Conservation (phyloP, 2,888 invertebrate genomes). For the Leptinotarsa juncta region DNA sequence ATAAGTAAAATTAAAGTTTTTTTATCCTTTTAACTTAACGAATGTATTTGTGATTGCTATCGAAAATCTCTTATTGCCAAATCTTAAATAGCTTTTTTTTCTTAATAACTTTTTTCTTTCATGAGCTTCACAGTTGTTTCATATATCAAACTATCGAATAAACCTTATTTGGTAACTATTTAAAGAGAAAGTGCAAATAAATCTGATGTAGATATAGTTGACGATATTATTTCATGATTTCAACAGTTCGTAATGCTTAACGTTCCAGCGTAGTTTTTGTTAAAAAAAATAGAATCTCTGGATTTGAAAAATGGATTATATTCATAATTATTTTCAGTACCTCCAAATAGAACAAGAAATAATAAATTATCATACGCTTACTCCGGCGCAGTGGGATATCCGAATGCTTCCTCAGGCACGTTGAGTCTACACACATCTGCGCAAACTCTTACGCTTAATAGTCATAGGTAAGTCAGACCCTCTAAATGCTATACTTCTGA, state of each 20-base stretch:
- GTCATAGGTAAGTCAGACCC: slow-evolving; percentile 68
- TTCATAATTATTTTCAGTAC: slow-evolving; percentile 52
- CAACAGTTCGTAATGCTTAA: background rate
- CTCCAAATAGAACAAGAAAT: slow-evolving; percentile 57
- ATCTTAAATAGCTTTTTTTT: too few species aligned
- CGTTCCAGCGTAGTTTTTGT: background rate
- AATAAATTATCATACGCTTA: slow-evolving; percentile 64
- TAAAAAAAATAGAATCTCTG: background rate
- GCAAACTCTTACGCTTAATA: slow-evolving; percentile 70
- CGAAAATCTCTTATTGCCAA: too few species aligned
- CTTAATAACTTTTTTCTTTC: too few species aligned
- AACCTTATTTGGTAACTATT: too few species aligned
- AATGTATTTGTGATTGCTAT: too few species aligned
- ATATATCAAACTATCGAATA: too few species aligned
- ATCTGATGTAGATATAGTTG: too few species aligned
- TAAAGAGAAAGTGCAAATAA: too few species aligned
- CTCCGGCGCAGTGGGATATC: slow-evolving; percentile 59
- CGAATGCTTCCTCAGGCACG: slow-evolving; percentile 59
- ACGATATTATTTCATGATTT: background rate
- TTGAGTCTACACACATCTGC: slow-evolving; percentile 63
- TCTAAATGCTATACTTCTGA: slow-evolving; percentile 13
- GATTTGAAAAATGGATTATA: background rate
- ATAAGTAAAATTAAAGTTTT: too few species aligned
- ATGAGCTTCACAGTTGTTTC: too few species aligned
- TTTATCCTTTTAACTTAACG: too few species aligned